A percentile compares a stretch with the other conserved stretches of the same genome.
Evolutionary conservation across 2,888 invertebrate species (phyloP).

Genomic region (Ernsta delagoae): DNA sequence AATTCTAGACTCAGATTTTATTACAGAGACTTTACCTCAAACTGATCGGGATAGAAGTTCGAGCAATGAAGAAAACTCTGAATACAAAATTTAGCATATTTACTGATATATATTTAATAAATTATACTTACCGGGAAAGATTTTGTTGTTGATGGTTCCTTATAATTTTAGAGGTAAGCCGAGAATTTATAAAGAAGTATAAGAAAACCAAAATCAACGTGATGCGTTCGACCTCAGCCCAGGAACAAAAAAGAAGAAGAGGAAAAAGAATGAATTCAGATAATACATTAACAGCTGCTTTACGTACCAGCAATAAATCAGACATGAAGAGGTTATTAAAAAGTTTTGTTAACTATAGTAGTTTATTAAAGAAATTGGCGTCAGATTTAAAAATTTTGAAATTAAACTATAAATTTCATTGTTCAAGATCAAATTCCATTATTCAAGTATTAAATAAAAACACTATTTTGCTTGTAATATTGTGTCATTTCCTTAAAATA

Average conservation of each 20-base stretch:
- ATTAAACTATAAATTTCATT: constrained; percentile 52
- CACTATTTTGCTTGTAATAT: background rate
- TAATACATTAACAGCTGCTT: constrained; percentile 1
- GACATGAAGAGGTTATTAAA: constrained; percentile 2
- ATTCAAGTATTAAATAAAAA: constrained; percentile 10
- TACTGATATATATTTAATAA: background rate
- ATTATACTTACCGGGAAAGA: background rate
- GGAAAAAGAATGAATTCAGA: constrained; percentile 29
- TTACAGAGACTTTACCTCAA: constrained; percentile 52
- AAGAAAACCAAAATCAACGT: background rate
- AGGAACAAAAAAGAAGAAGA: constrained; percentile 16
- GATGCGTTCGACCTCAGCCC: background rate
- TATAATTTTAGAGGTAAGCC: constrained; percentile 9
- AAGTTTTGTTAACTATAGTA: constrained; percentile 44
- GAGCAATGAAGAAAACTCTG: background rate
- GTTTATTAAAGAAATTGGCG: constrained; percentile 50
- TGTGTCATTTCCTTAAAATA: background rate
- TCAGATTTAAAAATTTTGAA: constrained; percentile 50
- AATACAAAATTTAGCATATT: background rate
- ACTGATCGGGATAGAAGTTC: constrained; percentile 13
- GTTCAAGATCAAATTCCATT: constrained; percentile 42
- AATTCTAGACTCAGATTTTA: constrained; percentile 68
- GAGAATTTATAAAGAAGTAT: background rate
- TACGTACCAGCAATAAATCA: constrained; percentile 13
- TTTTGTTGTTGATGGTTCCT: background rate